Percentiles rank a stretch among this genome's conserved stretches.
phyloP scores from a whole-genome alignment of 2,113 vertebrate species.

The Solenodon paradoxus region DNA sequence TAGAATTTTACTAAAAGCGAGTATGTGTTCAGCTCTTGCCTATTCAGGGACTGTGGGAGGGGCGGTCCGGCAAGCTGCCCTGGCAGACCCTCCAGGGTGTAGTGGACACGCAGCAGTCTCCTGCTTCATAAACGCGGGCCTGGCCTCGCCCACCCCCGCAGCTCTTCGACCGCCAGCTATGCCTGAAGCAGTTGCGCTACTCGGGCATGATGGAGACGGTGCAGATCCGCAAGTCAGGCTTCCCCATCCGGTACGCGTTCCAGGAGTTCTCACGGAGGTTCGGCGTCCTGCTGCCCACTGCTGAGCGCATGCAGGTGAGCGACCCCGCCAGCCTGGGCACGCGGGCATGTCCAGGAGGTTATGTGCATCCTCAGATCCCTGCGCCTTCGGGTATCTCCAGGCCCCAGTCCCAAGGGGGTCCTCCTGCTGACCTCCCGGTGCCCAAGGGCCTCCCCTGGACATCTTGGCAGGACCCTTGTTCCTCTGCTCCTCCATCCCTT shows the following conservation, averaged over 20 bases:
- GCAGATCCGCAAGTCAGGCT: slow-evolving; percentile 92
- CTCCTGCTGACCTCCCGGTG: not conserved
- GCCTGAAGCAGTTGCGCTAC: slow-evolving; percentile 93
- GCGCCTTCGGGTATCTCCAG: rapidly evolving
- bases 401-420: no score
- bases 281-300: slow-evolving; percentile 82
- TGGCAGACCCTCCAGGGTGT: not conserved
- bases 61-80: not conserved
- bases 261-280: slow-evolving; percentile 91
- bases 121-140: no score
- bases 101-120: not conserved
- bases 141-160: no score
- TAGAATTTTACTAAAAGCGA: not conserved
- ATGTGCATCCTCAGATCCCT: not conserved
- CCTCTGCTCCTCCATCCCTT: not conserved
- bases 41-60: no score
- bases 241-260: slow-evolving; percentile 93
- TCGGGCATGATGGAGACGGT: slow-evolving; percentile 99
- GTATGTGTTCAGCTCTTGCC: not conserved
- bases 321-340: rapidly evolving
- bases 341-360: rapidly evolving
- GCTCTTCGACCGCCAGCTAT: slow-evolving; percentile 94
- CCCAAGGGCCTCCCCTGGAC: not conserved
- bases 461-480: not conserved
- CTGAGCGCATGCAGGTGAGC: slow-evolving; percentile 67